Evolutionary conservation across 2,888 invertebrate genomes (phyloP), one percentile per base, ranked within the genome.

Genomic region (Agapetus fuscipes): DNA sequence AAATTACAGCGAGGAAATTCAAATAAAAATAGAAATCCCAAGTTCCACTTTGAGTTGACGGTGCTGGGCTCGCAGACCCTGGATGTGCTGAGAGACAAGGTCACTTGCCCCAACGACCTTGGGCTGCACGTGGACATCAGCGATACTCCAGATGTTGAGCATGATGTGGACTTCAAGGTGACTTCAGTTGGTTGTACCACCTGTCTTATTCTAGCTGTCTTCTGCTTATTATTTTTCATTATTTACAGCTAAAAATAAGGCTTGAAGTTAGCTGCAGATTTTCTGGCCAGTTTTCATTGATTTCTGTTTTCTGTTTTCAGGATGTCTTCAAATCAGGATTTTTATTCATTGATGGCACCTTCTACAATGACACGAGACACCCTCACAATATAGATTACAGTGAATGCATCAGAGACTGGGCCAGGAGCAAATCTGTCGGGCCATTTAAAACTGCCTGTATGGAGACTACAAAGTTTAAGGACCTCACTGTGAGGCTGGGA

Each of bases 341-440:
- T 57, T 78, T 90, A 50, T 88, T 80, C 54, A 83, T 91, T 37
- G 78, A 84, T 48, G 74, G 78, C 46, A 76, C 76, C 1, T 87
- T 90, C 58, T 90, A 87, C 57, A 80, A 83, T 55, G 88, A 91
- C 55, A 66, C 63, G 49, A 65, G 84, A 2, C 56, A 71, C 50
- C 54, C 66, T 2, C 54, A 60, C 1, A 71, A 76, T 43, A 59
- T 67, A 25, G 83, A 88, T 54, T 83, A 83, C 52, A 82, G 84
- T 39, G 55, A 65, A 54, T 61, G 66, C 1, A 74, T 84, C 27
- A 61, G 69, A 4, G 54, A 73, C n/a, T 86, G 84, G 83, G 73
- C 72, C 6, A 54, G 58, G 47, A 50, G 61, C 47, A 49, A 61
- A 48, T 30, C 27, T 5, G 52, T 70, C 27, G 70, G 69, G 3